Conservation (phyloP, 2,888 invertebrate genomes). For the Rhagophthalmus giganteus region DNA sequence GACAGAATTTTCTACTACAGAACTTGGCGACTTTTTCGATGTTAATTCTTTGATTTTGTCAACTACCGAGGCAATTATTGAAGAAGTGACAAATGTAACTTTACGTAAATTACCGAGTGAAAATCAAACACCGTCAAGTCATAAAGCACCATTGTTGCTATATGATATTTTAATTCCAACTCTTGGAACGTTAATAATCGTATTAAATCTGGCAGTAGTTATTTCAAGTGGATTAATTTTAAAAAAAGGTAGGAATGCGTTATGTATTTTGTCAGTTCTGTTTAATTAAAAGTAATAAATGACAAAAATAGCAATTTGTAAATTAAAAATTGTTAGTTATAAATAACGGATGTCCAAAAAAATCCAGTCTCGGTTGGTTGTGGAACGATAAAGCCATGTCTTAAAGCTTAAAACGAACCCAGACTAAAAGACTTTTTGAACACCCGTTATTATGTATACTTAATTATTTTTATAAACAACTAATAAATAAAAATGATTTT, state of each 20-base stretch:
- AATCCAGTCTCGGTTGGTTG: too few species aligned
- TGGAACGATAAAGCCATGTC: too few species aligned
- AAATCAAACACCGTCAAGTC: conserved; percentile 11
- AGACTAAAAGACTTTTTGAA: too few species aligned
- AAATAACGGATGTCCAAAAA: too few species aligned
- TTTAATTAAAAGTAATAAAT: conserved; percentile 1
- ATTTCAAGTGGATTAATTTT: conserved; percentile 68
- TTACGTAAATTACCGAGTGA: conserved; percentile 1
- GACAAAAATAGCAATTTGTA: neutral
- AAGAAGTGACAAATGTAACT: conserved; percentile 7
- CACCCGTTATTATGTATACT: too few species aligned
- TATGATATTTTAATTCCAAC: conserved; percentile 62
- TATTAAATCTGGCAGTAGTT: conserved; percentile 65
- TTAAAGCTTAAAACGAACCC: too few species aligned
- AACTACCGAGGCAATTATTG: conserved; percentile 1
- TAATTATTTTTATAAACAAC: too few species aligned
- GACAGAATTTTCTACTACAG: too few species aligned
- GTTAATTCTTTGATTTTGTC: neutral
- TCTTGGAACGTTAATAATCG: conserved; percentile 60
- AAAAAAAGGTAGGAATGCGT: conserved; percentile 60
- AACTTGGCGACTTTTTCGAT: too few species aligned
- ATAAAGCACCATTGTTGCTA: conserved; percentile 54
- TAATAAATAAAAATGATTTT: too few species aligned
- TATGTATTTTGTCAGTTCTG: too few species aligned
- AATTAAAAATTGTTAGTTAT: too few species aligned